These are phyloP conservation scores for Spatulosminthurus flaviceps DNA, from an alignment of 2,888 invertebrate species.

Conservation along the genomic window DNA sequence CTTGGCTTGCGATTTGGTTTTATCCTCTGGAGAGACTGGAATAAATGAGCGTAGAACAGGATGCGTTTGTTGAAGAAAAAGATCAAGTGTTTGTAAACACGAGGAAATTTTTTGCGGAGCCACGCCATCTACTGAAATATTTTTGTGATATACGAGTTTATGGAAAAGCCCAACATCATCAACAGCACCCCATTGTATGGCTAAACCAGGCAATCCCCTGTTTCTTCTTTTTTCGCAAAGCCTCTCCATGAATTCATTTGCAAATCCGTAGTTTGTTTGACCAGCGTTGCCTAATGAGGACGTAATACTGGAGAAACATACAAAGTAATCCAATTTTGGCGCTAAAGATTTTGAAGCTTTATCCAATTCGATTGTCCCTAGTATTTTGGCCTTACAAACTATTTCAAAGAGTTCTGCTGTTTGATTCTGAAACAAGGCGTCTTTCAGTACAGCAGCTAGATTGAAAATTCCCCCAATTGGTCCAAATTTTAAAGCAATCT, in stretches of 20 bases:
- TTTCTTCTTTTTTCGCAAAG: slow-evolving; percentile 68
- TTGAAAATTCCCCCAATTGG: slow-evolving; percentile 71
- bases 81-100: slow-evolving; percentile 76
- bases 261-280: slow-evolving; percentile 72
- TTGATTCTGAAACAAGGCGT: slow-evolving; percentile 68
- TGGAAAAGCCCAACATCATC: slow-evolving; percentile 71
- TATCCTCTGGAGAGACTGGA: slow-evolving; percentile 74
- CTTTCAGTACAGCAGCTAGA: slow-evolving; percentile 69
- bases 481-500: not conserved
- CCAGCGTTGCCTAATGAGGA: slow-evolving; percentile 72
- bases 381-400: slow-evolving; percentile 69
- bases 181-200: slow-evolving; percentile 73
- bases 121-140: slow-evolving; percentile 75
- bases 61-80: slow-evolving; percentile 74
- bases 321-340: slow-evolving; percentile 67
- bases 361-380: slow-evolving; percentile 69
- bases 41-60: slow-evolving; percentile 84
- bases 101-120: slow-evolving; percentile 85
- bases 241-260: slow-evolving; percentile 72
- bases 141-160: slow-evolving; percentile 70
- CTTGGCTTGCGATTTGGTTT: too few species aligned
- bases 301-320: slow-evolving; percentile 71
- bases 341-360: slow-evolving; percentile 67
- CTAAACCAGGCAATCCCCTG: slow-evolving; percentile 68
- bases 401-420: slow-evolving; percentile 66